A percentile compares a stretch with the other conserved stretches of the same genome.
Conservation (phyloP, 2,888 invertebrate species). For the Acleris emargana region DNA sequence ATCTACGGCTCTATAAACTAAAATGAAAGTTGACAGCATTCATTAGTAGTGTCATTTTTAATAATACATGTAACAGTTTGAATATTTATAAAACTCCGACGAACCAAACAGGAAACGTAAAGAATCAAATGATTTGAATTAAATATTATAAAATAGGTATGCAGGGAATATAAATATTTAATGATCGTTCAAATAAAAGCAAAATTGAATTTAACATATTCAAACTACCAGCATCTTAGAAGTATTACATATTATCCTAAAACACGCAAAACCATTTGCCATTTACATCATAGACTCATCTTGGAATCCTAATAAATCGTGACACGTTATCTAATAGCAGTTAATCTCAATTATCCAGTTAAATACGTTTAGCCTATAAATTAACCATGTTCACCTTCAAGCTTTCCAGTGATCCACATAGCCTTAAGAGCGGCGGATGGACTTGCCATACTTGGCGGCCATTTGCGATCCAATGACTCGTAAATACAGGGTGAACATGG, state of each 20-base stretch:
- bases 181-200: not conserved
- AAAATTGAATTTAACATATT: not conserved
- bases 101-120: too few species aligned
- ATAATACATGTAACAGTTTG: too few species aligned
- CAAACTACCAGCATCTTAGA: too few species aligned
- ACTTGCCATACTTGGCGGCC: conserved; percentile 40
- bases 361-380: conserved; percentile 38
- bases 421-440: conserved; percentile 48
- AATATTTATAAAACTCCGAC: too few species aligned
- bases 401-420: conserved; percentile 52
- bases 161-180: too few species aligned
- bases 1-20: too few species aligned
- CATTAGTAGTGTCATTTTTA: too few species aligned
- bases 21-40: too few species aligned
- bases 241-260: too few species aligned
- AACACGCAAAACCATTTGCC: not conserved
- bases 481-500: conserved; percentile 11
- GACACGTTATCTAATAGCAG: conserved; percentile 27
- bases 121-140: too few species aligned
- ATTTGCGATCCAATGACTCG: conserved; percentile 48
- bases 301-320: conserved; percentile 20
- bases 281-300: not conserved
- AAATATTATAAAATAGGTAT: too few species aligned
- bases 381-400: conserved; percentile 48
- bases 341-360: conserved; percentile 32